Base-by-base conservation (phyloP, 2,113 vertebrate species). In the Lasiurus borealis region DNA sequence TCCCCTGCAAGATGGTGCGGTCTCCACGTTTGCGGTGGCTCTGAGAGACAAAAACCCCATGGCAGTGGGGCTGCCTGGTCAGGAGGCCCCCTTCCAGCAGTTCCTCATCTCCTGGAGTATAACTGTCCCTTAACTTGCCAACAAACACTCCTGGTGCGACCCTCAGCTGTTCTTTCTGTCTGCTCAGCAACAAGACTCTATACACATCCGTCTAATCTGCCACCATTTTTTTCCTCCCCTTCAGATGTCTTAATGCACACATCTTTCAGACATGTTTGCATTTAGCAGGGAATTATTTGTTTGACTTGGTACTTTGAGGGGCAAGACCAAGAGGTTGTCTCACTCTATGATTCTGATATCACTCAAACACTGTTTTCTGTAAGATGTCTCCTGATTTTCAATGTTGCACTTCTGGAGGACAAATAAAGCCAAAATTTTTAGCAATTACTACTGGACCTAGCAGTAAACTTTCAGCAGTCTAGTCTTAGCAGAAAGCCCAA, bases 371-470 rank as follows among this genome's bases (percentile, higher is more conserved):
- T 8, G 29, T 68, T 15, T 76, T 64, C 72, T 72, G 29, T 75
- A 76, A n/a, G 40, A 19, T 88, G 21, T 83, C 36, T 88, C 83
- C 85, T 69, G 48, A 68, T 83, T 83, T 88, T n/a, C 34, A 88
- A 62, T 6, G 11, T 40, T 40, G 40, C 40, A n/a, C 31, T 77
- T 40, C 31, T 76, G 27, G 59, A 40, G 62, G 69, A 59, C 13
- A 87, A 16, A 40, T 23, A 66, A 81, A 36, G 48, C 31, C 36
- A 66, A 6, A 46, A 54, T 73, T 50, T 54, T 54, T 40, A 77
- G n/a, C 25, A 85, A 8, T 75, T 82, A 82, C 36, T 50, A 50
- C 84, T 69, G 69, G 36, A 48, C 25, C 11, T 59, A 59, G 72
- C 12, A 29, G 27, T 90, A 21, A 85, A 25, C 8, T 50, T 83